phyloP scores from a whole-genome alignment of 2,797 vertebrate genomes.

The Threskiornis aethiopicus region DNA sequence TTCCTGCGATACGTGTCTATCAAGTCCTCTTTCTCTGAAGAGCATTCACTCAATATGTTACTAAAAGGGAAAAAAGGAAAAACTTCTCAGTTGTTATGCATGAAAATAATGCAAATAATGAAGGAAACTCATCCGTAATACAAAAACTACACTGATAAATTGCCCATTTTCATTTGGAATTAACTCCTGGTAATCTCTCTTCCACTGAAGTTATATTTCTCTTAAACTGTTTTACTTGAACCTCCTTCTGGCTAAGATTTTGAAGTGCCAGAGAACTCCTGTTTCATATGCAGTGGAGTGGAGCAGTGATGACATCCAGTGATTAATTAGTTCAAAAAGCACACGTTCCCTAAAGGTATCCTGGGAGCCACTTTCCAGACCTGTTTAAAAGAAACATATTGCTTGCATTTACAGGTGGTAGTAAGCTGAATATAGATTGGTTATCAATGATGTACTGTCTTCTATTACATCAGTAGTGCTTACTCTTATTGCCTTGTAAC shows the following conservation, averaged over 20 bases:
- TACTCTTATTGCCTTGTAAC: constrained; percentile 30
- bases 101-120: constrained; percentile 6
- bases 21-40: neutral
- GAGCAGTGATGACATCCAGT: constrained; percentile 63
- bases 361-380: constrained; percentile 60
- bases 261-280: constrained; percentile 35
- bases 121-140: neutral
- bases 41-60: neutral
- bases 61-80: neutral
- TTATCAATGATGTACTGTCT: constrained; percentile 29
- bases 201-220: constrained; percentile 7
- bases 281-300: constrained; percentile 61
- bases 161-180: neutral
- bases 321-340: constrained; percentile 78
- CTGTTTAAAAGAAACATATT: constrained; percentile 67
- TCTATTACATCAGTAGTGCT: constrained; percentile 27
- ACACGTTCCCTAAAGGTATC: constrained; percentile 55
- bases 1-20: neutral
- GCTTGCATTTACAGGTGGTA: constrained; percentile 67
- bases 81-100: neutral
- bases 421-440: constrained; percentile 62
- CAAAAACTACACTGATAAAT: neutral
- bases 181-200: constrained; percentile 28
- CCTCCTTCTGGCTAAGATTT: constrained; percentile 33
- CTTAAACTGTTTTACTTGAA: constrained; percentile 32